These are phyloP conservation scores for Anoplophora glabripennis DNA, from an alignment of 1,140 invertebrate species.

Conservation along the genomic window DNA sequence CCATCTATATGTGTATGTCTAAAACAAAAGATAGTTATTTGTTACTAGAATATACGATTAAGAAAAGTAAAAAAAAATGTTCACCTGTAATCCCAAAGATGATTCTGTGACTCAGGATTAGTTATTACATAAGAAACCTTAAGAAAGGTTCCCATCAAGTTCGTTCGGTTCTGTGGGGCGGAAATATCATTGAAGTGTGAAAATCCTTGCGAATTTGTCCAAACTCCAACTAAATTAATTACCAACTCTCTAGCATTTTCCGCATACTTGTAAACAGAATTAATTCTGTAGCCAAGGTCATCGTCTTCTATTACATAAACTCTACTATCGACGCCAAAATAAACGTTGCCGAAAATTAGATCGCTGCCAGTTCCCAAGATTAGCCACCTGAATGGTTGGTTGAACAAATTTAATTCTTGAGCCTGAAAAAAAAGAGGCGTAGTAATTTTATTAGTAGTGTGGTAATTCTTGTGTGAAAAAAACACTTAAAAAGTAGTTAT, in stretches of 20 bases:
- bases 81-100: constrained; percentile 55
- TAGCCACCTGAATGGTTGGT: constrained; percentile 19
- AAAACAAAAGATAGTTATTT: too few species aligned
- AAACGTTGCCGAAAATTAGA: not conserved
- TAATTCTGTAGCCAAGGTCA: not conserved
- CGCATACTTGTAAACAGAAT: constrained; percentile 15
- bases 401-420: constrained; percentile 9
- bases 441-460: not conserved
- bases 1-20: constrained; percentile 56
- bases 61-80: constrained; percentile 30
- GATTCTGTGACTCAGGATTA: constrained; percentile 55
- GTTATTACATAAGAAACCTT: constrained; percentile 51
- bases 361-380: not conserved
- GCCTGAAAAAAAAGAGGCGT: constrained; percentile 9
- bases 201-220: constrained; percentile 7
- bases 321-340: constrained; percentile 16
- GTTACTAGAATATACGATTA: not conserved
- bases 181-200: not conserved
- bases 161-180: constrained; percentile 13
- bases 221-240: constrained; percentile 10
- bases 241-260: not conserved
- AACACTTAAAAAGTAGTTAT: too few species aligned
- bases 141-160: constrained; percentile 33
- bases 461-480: too few species aligned
- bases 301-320: constrained; percentile 11